phyloP scores from a whole-genome alignment of 2,888 invertebrate species.

The Xanthia togata region DNA sequence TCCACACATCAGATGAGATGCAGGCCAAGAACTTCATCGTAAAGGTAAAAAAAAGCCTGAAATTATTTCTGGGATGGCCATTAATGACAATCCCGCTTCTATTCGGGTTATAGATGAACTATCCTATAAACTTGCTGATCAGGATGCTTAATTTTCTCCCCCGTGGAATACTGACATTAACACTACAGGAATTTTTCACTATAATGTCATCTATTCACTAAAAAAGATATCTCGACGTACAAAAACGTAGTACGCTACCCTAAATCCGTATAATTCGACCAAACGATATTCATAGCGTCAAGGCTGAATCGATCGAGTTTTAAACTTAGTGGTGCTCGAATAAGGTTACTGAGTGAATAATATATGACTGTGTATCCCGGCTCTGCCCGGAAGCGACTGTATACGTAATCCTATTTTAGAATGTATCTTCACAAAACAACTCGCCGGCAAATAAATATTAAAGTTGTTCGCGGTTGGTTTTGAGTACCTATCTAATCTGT shows the following conservation, averaged over 20 bases:
- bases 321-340: constrained; percentile 81
- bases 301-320: constrained; percentile 80
- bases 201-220: background rate
- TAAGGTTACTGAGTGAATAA: constrained; percentile 83
- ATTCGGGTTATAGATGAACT: background rate
- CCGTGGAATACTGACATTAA: background rate
- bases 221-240: background rate
- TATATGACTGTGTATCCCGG: constrained; percentile 77
- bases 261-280: constrained; percentile 27
- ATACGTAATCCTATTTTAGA: constrained; percentile 81
- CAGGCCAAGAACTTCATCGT: too few species aligned
- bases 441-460: constrained; percentile 72
- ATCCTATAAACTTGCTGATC: background rate
- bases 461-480: constrained; percentile 50
- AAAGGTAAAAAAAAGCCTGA: background rate
- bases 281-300: constrained; percentile 55
- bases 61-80: too few species aligned
- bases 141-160: background rate
- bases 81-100: background rate
- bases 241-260: background rate
- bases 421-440: constrained; percentile 77
- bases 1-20: too few species aligned
- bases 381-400: constrained; percentile 77
- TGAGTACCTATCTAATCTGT: constrained; percentile 46
- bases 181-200: background rate